Evolutionary conservation across 2,888 invertebrate species (phyloP).

Genomic region (Eledona agricola): DNA sequence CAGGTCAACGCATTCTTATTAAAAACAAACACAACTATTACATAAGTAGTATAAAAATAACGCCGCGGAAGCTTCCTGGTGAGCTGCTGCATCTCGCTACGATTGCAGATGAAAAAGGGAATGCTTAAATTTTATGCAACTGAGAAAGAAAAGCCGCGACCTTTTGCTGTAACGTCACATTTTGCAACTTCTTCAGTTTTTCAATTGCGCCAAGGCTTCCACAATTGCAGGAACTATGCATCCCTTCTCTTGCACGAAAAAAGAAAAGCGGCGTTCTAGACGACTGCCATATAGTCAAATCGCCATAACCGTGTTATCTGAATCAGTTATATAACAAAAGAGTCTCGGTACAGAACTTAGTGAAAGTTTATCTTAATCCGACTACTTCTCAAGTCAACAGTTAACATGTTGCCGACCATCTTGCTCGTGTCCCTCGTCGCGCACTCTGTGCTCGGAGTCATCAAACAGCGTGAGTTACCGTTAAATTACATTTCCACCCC

Average conservation of each 20-base stretch:
- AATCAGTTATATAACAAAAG: slow-evolving; percentile 40
- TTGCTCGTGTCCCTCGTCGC: slow-evolving; percentile 42
- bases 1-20: slow-evolving; percentile 14
- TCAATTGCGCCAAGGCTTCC: no score
- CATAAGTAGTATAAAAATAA: slow-evolving; percentile 2
- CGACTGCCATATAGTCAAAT: slow-evolving; percentile 20
- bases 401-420: slow-evolving; percentile 49
- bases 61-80: slow-evolving; percentile 6
- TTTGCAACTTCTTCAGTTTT: no score
- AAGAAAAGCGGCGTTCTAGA: slow-evolving; percentile 7
- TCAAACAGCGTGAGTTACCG: slow-evolving; percentile 53
- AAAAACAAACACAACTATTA: slow-evolving; percentile 9
- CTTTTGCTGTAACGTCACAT: no score
- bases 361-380: slow-evolving; percentile 52
- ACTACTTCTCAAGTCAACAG: slow-evolving; percentile 40
- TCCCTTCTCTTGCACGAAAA: slow-evolving; percentile 12
- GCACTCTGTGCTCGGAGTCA: slow-evolving; percentile 44
- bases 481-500: background rate
- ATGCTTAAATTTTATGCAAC: no score
- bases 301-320: slow-evolving; percentile 27
- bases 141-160: no score
- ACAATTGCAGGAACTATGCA: no score
- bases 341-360: slow-evolving; percentile 45
- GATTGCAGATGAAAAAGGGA: no score
- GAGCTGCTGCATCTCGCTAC: no score